Percentiles rank a stretch among this genome's conserved stretches.
Evolutionary conservation across 2,113 vertebrate genomes (phyloP).

Genomic region (Heliornis fulica): DNA sequence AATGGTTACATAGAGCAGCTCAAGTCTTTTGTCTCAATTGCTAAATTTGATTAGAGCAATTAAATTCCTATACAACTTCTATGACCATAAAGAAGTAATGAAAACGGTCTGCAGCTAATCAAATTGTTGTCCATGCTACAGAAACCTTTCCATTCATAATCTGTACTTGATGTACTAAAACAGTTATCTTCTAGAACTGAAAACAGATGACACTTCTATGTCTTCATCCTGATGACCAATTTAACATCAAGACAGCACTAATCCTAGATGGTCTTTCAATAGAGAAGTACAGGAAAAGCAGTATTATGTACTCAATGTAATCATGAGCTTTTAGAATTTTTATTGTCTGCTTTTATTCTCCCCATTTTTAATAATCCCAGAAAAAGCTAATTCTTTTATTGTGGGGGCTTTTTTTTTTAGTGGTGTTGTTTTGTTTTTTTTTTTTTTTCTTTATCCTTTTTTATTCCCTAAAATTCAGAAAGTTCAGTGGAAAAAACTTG

Average conservation of each 20-base stretch:
- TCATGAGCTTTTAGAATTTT: not conserved
- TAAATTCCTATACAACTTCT: not conserved
- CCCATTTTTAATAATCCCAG: not conserved
- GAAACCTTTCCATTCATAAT: not conserved
- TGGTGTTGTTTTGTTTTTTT: no score
- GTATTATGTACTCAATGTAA: not conserved
- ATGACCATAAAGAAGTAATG: not conserved
- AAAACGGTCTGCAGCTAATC: not conserved
- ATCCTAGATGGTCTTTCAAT: not conserved
- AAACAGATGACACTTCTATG: not conserved
- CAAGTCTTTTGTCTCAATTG: not conserved
- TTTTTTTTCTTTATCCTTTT: not conserved
- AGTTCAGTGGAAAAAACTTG: not conserved
- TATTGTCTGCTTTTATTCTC: not conserved
- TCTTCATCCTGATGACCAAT: not conserved
- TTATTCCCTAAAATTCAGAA: not conserved
- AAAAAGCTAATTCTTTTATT: not conserved
- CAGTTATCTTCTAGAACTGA: not conserved
- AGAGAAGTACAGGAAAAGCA: not conserved
- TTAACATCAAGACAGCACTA: not conserved
- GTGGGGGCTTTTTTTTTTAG: no score
- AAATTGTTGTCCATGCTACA: not conserved
- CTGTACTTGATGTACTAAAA: not conserved
- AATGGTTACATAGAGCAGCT: not conserved
- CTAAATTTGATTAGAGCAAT: not conserved